Evolutionary conservation across 2,888 invertebrate genomes (phyloP), one percentile per base, ranked within the genome.

Genomic region (Epirrita christyi): DNA sequence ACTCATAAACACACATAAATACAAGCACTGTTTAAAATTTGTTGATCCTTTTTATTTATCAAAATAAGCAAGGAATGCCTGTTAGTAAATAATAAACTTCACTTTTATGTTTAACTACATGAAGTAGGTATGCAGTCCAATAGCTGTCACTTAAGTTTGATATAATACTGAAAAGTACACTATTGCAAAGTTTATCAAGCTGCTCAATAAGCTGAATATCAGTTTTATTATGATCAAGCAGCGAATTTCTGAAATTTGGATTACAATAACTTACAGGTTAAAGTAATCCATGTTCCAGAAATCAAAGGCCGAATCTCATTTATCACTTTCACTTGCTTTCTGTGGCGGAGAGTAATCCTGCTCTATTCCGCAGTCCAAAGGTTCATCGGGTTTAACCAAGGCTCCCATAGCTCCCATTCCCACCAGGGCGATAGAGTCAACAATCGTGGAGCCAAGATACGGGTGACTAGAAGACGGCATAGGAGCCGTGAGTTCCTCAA

Each of bases 381-480:
- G 84, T 45, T 90, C 88, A 10, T 90, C 89, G 52, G 86, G 84
- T 67, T 88, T 88, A 2, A 85, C 78, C 66, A 86, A 88, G 63
- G 86, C 89, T 1, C 87, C 88, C 82, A 90, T 83, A 64, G 85
- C 88, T 1, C 87, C 88, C 83, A 90, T 83, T 6, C 89, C 86
- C 10, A 88, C 86, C 66, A 90, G 92, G 8, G 87, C 83, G 61
- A 90, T 86, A 0, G 90, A 85, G 54, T 92, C 92, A 2, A 81
- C 85, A 43, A 90, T 86, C 64, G 86, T 75, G 0, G 88, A 75
- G 38, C 78, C 83, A 34, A 89, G 77, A 61, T 92, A 92, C 0
- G 92, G 79, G 62, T 92, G 89, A 65, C 90, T 83, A 60, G 93
- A 88, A 10, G 93, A 80, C 62, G 93, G 91, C 58, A 92, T 76